These are phyloP conservation scores for Periparus ater DNA, from an alignment of 2,797 vertebrate species.

Conservation along the genomic window DNA sequence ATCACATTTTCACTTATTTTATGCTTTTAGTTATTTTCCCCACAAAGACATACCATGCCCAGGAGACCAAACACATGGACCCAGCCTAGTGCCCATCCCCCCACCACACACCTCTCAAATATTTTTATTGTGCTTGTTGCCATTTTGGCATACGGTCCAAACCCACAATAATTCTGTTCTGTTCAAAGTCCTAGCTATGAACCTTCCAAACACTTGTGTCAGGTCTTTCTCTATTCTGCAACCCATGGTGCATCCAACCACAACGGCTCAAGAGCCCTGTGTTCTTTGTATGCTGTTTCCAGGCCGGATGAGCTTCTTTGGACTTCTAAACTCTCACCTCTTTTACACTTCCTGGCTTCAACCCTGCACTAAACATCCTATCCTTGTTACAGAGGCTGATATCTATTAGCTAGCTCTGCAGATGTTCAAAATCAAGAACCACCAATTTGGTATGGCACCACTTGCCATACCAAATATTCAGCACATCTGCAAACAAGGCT, in stretches of 20 bases:
- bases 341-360: neutral
- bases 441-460: neutral
- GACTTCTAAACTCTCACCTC: neutral
- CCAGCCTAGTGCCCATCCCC: neutral
- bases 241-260: fast-evolving
- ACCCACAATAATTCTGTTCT: neutral
- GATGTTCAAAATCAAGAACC: neutral
- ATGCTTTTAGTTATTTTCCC: neutral
- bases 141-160: neutral
- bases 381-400: neutral
- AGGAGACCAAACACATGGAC: neutral
- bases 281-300: neutral
- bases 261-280: fast-evolving
- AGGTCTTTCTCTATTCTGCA: neutral
- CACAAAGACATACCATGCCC: neutral
- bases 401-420: neutral
- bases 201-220: fast-evolving
- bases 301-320: neutral
- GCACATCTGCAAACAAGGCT: neutral
- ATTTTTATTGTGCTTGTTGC: neutral
- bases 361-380: neutral
- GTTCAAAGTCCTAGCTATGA: neutral
- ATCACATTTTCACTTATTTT: neutral
- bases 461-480: neutral
- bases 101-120: neutral